Evolutionary conservation across 2,113 vertebrate genomes (phyloP), one percentile per base, ranked within the genome.

Genomic region (Oryzias celebensis): DNA sequence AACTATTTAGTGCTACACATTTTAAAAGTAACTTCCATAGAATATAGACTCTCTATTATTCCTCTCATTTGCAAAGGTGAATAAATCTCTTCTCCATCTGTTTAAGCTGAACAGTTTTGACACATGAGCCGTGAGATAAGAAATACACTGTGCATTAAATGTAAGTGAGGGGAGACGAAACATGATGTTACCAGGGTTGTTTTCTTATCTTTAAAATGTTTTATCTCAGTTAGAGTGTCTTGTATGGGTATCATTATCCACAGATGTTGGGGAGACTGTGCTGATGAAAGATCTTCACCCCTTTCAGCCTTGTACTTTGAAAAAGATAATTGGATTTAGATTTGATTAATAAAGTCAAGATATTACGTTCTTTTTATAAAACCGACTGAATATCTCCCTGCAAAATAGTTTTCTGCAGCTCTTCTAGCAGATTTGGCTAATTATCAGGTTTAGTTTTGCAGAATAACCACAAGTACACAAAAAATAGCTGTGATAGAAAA

Each of bases 141-240:
- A 68, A 43, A 55, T 42, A 57, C 50, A 58, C 18, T 65, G 60
- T 62, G 52, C 52, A 77, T 63, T 68, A 62, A 62, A 50, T 78
- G 55, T 77, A 41, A 55, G 61, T 52, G 47, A 68, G 61, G 44
- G 46, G 47, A 73, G 54, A 80, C 49, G 57, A 17, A 20, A n/a
- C 44, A 18, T 14, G 17, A 54, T 48, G 61, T 62, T 69, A 82
- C 77, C 59, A 47, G 18, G 61, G 50, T 41, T 57, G 41, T 52
- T 71, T 74, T 71, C 76, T 77, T 78, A 83, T 86, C 84, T 62
- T 59, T 41, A 24, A 50, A 52, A 78, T 82, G 42, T 62, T 51
- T 54, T 55, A 53, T 50, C 62, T 72, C 31, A 41, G 14, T 48
- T 51, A 43, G 36, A 61, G 54, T 58, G 70, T 83, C 75, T 85